Percentiles rank a stretch among this genome's conserved stretches.
These are phyloP conservation scores for Apocheima hispidaria DNA, from an alignment of 2,888 invertebrate genomes.

Conservation along the genomic window DNA sequence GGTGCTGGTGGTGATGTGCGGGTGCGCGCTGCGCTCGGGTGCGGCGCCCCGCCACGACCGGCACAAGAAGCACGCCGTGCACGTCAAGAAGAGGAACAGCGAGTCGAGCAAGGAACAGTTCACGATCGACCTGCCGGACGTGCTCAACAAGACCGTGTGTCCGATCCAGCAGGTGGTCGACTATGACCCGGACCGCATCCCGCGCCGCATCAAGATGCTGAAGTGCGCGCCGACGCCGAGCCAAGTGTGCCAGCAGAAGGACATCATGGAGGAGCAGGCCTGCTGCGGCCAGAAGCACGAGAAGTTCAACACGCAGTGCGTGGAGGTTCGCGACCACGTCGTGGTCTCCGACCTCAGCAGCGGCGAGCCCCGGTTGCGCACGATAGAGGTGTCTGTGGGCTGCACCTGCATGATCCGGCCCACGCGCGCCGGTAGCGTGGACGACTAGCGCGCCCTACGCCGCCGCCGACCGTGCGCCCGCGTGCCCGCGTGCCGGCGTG, in stretches of 20 bases:
- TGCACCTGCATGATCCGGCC: conserved; percentile 74
- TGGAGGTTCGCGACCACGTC: conserved; percentile 75
- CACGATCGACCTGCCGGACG: conserved; percentile 61
- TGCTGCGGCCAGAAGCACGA: conserved; percentile 72
- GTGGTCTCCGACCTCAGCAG: conserved; percentile 63
- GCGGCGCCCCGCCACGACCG: conserved; percentile 36
- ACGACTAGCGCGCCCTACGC: conserved; percentile 50
- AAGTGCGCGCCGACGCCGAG: conserved; percentile 66
- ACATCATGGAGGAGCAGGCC: conserved; percentile 56
- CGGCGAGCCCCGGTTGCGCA: conserved; percentile 39
- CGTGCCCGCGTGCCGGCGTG: too few species aligned
- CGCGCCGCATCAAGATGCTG: conserved; percentile 73
- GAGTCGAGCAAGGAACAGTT: conserved; percentile 14
- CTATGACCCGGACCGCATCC: conserved; percentile 65
- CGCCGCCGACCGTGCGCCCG: conserved; percentile 41
- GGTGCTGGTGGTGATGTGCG: conserved; percentile 40
- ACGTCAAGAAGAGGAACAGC: conserved; percentile 16
- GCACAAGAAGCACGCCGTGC: conserved; percentile 14
- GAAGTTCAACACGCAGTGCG: conserved; percentile 69
- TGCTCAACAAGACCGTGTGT: conserved; percentile 72
- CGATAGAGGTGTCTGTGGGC: conserved; percentile 70
- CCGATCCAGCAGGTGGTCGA: conserved; percentile 68
- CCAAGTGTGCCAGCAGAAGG: conserved; percentile 64
- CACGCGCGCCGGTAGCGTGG: conserved; percentile 47
- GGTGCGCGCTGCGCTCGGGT: conserved; percentile 31